A percentile compares a stretch with the other conserved stretches of the same genome.
These are phyloP conservation scores for Herminia tarsipennalis DNA, from an alignment of 2,888 invertebrate species.

Conservation along the genomic window DNA sequence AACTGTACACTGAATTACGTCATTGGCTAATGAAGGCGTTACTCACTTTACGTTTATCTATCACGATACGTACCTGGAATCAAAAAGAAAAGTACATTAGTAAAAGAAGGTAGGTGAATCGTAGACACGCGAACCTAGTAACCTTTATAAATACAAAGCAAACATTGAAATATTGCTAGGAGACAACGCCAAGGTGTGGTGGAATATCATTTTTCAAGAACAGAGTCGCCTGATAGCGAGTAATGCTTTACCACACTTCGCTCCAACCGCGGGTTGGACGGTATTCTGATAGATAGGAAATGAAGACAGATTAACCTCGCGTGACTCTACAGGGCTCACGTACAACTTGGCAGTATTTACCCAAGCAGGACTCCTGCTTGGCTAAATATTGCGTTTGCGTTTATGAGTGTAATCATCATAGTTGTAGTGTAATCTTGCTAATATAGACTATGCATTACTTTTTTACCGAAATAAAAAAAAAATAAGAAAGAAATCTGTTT, in stretches of 20 bases:
- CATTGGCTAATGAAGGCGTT: constrained; percentile 37
- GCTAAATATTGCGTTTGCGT: constrained; percentile 58
- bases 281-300: constrained; percentile 83
- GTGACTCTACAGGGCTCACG: constrained; percentile 73
- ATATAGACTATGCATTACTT: no score
- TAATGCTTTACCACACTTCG: constrained; percentile 73
- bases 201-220: constrained; percentile 81
- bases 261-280: constrained; percentile 60
- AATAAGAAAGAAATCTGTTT: no score
- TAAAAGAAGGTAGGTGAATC: constrained; percentile 59
- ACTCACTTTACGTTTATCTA: constrained; percentile 35
- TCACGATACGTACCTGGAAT: constrained; percentile 68
- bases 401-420: constrained; percentile 23
- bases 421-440: constrained; percentile 3
- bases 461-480: no score
- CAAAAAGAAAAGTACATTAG: constrained; percentile 68
- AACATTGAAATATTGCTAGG: constrained; percentile 73
- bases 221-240: constrained; percentile 75
- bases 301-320: constrained; percentile 83
- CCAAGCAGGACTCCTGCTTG: no score
- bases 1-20: constrained; percentile 21
- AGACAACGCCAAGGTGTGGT: constrained; percentile 78
- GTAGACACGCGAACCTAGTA: constrained; percentile 74
- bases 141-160: constrained; percentile 68
- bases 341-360: constrained; percentile 35